phyloP scores from a whole-genome alignment of 2,113 vertebrate genomes.

The Poeciliopsis prolifica region DNA sequence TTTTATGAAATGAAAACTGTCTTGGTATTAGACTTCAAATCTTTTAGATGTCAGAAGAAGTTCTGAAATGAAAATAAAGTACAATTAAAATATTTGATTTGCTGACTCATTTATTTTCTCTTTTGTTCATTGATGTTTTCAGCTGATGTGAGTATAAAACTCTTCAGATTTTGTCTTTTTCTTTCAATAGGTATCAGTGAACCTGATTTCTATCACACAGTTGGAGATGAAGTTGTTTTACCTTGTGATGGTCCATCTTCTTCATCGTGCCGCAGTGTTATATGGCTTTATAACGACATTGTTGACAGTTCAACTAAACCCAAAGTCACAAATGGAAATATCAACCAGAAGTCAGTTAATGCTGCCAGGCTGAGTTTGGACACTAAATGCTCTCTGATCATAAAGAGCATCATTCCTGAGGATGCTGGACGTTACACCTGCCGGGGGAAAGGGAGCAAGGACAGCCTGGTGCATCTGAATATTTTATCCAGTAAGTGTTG shows the following conservation, averaged over 20 bases:
- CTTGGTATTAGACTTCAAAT: too few relatives aligned
- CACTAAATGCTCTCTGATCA: neutral
- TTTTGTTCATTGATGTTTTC: neutral
- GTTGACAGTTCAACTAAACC: fast-evolving
- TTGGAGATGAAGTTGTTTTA: neutral
- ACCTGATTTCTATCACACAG: neutral
- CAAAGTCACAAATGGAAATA: neutral
- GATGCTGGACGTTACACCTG: neutral
- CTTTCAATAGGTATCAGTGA: neutral
- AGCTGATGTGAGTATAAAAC: neutral
- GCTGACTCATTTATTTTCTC: too few relatives aligned
- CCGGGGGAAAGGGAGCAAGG: neutral
- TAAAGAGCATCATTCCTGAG: neutral
- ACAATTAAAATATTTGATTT: too few relatives aligned
- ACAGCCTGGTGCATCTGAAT: neutral
- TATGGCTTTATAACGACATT: neutral
- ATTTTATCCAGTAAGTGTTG: neutral
- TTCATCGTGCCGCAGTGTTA: neutral
- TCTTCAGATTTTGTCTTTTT: neutral
- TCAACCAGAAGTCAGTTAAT: neutral
- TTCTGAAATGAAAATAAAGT: too few relatives aligned
- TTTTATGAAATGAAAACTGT: neutral
- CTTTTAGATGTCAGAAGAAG: too few relatives aligned
- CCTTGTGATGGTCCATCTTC: neutral
- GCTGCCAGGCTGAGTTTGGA: neutral